Evolutionary conservation across 2,113 vertebrate species (phyloP).

Genomic region (Sporophila hypoxantha): DNA sequence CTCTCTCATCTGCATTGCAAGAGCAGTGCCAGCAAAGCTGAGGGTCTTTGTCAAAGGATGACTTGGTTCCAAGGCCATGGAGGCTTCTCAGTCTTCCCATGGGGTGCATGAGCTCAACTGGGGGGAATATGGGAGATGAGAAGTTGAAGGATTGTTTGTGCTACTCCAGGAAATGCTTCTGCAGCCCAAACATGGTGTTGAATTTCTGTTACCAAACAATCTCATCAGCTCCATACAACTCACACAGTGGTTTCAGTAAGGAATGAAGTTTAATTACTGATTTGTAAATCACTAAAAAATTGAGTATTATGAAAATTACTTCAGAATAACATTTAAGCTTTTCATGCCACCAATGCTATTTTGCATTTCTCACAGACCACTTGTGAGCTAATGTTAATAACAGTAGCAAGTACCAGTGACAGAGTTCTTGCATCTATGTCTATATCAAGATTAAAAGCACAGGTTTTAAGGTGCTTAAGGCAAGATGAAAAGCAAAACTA

Average conservation of each 20-base stretch:
- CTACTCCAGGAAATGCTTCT: background rate
- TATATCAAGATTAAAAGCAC: background rate
- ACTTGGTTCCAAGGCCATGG: background rate
- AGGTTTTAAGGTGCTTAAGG: background rate
- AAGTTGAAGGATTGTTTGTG: background rate
- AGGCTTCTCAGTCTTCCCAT: background rate
- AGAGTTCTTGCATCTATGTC: background rate
- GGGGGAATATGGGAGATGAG: background rate
- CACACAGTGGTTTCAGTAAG: background rate
- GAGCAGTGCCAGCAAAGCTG: background rate
- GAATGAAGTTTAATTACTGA: background rate
- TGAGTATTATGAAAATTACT: background rate
- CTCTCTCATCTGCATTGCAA: background rate
- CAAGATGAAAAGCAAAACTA: background rate
- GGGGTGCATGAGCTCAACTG: fast-evolving
- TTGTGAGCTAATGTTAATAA: background rate
- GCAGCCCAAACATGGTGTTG: background rate
- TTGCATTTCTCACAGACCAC: background rate
- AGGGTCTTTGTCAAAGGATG: background rate
- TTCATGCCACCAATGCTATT: background rate
- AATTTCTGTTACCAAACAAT: background rate
- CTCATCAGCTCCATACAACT: background rate
- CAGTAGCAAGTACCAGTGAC: background rate
- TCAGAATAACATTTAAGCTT: background rate
- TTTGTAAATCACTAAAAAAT: background rate